These are phyloP conservation scores for Melanostoma mellinum DNA, from an alignment of 2,888 invertebrate species.

Conservation along the genomic window DNA sequence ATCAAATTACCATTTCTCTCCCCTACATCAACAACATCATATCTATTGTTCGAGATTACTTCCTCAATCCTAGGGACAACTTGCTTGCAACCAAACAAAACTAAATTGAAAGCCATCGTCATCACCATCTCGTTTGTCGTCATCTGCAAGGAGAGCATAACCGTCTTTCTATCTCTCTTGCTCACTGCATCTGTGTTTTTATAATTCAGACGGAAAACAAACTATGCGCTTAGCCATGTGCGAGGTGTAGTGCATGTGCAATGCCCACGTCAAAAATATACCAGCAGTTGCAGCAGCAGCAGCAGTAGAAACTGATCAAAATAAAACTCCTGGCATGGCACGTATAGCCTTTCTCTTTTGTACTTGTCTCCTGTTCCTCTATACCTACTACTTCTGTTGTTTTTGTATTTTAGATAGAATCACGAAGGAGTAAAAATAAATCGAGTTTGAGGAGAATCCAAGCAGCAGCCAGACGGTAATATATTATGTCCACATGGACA, in stretches of 20 bases:
- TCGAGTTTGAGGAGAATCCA: conserved; percentile 50
- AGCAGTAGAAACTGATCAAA: conserved; percentile 26
- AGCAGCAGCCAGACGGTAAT: conserved; percentile 60
- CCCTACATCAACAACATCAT: background rate
- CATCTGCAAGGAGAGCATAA: conserved; percentile 20
- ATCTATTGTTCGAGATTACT: conserved; percentile 40
- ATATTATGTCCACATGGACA: conserved; percentile 61
- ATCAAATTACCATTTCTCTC: conserved; percentile 55
- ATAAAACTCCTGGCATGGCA: background rate
- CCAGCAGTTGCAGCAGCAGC: conserved; percentile 29
- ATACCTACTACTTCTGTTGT: conserved; percentile 39
- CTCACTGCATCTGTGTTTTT: background rate
- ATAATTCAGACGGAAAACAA: conserved; percentile 2
- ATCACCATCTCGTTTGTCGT: conserved; percentile 33
- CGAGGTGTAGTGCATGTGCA: background rate
- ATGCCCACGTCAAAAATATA: conserved; percentile 34
- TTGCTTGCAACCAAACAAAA: conserved; percentile 34
- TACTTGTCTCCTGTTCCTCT: conserved; percentile 25
- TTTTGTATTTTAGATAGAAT: conserved; percentile 58
- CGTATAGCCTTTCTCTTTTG: conserved; percentile 23
- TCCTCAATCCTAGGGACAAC: conserved; percentile 41
- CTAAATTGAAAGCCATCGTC: conserved; percentile 56
- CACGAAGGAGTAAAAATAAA: conserved; percentile 68
- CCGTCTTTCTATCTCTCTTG: conserved; percentile 5
- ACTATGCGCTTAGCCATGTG: conserved; percentile 5